Conservation (phyloP, 1,140 invertebrate species). For the Micrasema minimum region DNA sequence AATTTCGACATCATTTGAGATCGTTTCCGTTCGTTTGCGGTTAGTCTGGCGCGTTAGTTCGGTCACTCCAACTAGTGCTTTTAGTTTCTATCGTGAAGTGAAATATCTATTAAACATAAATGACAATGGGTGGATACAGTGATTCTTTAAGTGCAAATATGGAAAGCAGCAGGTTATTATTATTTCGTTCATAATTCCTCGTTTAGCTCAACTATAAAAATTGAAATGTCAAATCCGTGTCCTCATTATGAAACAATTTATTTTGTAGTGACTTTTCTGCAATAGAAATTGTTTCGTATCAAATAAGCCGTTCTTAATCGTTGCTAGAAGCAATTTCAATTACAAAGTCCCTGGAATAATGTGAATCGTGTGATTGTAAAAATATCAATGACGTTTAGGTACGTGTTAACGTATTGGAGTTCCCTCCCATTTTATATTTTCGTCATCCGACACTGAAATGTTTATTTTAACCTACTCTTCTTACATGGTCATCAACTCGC, state of each 20-base stretch:
- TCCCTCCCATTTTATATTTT: background rate
- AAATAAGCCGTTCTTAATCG: no score
- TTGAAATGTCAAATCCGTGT: constrained; percentile 22
- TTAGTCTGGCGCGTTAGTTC: constrained; percentile 54
- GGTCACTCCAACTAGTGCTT: constrained; percentile 23
- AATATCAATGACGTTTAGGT: constrained; percentile 7
- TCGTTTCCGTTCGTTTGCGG: constrained; percentile 53
- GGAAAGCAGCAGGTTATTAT: constrained; percentile 52
- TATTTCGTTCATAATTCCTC: constrained; percentile 19
- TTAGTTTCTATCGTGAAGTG: constrained; percentile 41
- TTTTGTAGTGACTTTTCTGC: constrained; percentile 16
- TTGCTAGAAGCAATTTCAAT: no score
- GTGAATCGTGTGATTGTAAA: background rate
- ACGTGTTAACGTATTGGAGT: background rate
- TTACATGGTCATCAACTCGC: constrained; percentile 39
- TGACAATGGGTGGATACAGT: constrained; percentile 51
- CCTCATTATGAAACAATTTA: constrained; percentile 24
- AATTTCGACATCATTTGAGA: constrained; percentile 51
- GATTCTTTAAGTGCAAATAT: constrained; percentile 52
- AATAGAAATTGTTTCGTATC: no score
- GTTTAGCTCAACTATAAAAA: background rate
- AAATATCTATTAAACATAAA: constrained; percentile 34
- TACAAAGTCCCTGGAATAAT: no score
- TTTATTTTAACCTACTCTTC: no score
- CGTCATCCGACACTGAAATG: no score